A percentile compares a stretch with the other conserved stretches of the same genome.
Evolutionary conservation across 2,888 invertebrate genomes (phyloP).

Genomic region (Abscondita cerata): DNA sequence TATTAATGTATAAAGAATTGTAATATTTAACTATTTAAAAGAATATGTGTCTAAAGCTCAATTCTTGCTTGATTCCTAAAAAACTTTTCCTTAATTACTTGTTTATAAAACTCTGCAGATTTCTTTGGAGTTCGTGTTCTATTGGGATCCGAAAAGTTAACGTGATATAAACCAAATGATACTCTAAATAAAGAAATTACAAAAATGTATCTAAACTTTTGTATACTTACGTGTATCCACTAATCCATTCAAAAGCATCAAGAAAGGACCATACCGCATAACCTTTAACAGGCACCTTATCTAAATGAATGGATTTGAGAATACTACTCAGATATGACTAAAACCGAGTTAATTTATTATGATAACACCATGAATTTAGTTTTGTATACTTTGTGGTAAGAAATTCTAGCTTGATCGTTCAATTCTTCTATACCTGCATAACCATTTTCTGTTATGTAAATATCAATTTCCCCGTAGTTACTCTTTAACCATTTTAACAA

Average conservation of each 20-base stretch:
- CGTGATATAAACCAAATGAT: slow-evolving; percentile 71
- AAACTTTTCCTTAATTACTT: slow-evolving; percentile 15
- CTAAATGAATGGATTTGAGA: slow-evolving; percentile 60
- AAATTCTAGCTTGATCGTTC: slow-evolving; percentile 60
- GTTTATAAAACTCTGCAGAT: slow-evolving; percentile 63
- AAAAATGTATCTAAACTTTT: background rate
- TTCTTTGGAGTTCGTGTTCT: slow-evolving; percentile 68
- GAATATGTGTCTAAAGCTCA: too few species aligned
- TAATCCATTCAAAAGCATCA: background rate
- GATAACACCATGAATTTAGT: too few species aligned
- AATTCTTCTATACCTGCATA: slow-evolving; percentile 60
- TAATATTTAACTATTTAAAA: too few species aligned
- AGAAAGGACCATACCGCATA: slow-evolving; percentile 54
- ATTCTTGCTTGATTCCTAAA: too few species aligned
- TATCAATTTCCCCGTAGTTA: slow-evolving; percentile 59
- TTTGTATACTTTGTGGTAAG: slow-evolving; percentile 47
- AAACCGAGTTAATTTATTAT: too few species aligned
- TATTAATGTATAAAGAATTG: too few species aligned
- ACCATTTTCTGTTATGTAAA: slow-evolving; percentile 67
- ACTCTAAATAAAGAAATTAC: slow-evolving; percentile 55
- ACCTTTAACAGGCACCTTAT: slow-evolving; percentile 59
- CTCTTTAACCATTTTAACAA: slow-evolving; percentile 59
- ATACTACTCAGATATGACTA: slow-evolving; percentile 37
- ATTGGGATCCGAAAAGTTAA: slow-evolving; percentile 67
- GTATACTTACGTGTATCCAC: background rate